Evolutionary conservation across 2,888 invertebrate species (phyloP).

Genomic region (Tenthredo notha): DNA sequence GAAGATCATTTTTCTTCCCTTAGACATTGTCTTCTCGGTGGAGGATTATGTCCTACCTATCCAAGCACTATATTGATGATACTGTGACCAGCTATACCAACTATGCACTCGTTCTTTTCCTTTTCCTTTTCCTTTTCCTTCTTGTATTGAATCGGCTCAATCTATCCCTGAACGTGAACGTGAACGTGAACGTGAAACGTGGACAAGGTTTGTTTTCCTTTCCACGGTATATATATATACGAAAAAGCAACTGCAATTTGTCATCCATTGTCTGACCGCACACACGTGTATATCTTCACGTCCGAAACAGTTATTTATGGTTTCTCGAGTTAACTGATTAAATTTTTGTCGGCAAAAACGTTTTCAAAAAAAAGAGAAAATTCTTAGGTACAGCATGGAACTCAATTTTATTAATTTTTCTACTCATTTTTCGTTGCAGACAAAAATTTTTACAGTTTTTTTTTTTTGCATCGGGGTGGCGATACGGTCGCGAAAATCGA

Average conservation of each 20-base stretch:
- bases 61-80: conserved; percentile 35
- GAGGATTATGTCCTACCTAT: conserved; percentile 28
- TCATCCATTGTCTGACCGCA: conserved; percentile 73
- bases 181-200: background rate
- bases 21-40: conserved; percentile 46
- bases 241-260: conserved; percentile 67
- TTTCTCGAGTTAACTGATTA: conserved; percentile 70
- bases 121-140: background rate
- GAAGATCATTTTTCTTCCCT: conserved; percentile 41
- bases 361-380: background rate
- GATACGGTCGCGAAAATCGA: conserved; percentile 65
- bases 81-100: background rate
- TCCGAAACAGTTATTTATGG: conserved; percentile 72
- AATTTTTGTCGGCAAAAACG: conserved; percentile 63
- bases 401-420: background rate
- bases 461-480: conserved; percentile 47
- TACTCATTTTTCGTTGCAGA: background rate
- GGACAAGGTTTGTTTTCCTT: conserved; percentile 72
- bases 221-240: conserved; percentile 51
- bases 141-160: conserved; percentile 60
- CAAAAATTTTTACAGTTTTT: too few species aligned
- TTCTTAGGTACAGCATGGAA: background rate
- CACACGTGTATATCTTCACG: conserved; percentile 49
- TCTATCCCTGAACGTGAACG: conserved; percentile 60
- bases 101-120: background rate